Percentiles rank a stretch among this genome's conserved stretches.
Evolutionary conservation across 2,113 vertebrate species (phyloP).

Genomic region (Bujurquina vittata): DNA sequence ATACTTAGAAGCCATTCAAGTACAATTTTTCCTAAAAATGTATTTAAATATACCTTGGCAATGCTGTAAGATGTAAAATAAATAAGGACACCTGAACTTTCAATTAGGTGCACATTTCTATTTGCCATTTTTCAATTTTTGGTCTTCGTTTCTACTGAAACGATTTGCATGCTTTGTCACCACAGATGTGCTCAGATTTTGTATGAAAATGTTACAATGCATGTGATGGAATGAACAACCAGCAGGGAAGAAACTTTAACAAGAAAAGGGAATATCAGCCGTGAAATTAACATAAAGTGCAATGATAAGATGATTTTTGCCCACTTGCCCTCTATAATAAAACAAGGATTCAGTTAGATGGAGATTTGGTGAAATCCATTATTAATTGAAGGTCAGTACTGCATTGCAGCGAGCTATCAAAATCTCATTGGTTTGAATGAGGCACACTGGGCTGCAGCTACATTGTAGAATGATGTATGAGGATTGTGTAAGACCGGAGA

Average conservation of each 20-base stretch:
- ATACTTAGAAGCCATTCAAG: neutral
- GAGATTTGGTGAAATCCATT: constrained; percentile 11
- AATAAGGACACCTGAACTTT: accelerated
- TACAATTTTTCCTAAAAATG: neutral
- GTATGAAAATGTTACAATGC: constrained; percentile 8
- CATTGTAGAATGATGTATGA: constrained; percentile 7
- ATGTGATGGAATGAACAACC: constrained; percentile 2
- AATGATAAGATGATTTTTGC: constrained; percentile 42
- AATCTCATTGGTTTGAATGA: constrained; percentile 39
- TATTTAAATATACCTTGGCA: neutral
- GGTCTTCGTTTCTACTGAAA: neutral
- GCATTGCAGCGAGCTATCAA: constrained; percentile 36
- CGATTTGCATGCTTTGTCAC: neutral
- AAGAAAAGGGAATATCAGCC: constrained; percentile 46
- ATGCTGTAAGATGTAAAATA: neutral
- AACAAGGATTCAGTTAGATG: neutral
- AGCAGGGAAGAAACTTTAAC: constrained; percentile 19
- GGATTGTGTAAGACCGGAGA: constrained; percentile 27
- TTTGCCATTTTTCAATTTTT: neutral
- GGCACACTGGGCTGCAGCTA: constrained; percentile 25
- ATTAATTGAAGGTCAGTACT: constrained; percentile 45
- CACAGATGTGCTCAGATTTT: neutral
- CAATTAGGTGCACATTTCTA: neutral
- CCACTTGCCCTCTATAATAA: constrained; percentile 31
- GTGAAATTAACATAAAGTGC: constrained; percentile 68